A percentile compares a stretch with the other conserved stretches of the same genome.
Evolutionary conservation across 2,113 vertebrate species (phyloP).

Genomic region (Empidonax traillii): DNA sequence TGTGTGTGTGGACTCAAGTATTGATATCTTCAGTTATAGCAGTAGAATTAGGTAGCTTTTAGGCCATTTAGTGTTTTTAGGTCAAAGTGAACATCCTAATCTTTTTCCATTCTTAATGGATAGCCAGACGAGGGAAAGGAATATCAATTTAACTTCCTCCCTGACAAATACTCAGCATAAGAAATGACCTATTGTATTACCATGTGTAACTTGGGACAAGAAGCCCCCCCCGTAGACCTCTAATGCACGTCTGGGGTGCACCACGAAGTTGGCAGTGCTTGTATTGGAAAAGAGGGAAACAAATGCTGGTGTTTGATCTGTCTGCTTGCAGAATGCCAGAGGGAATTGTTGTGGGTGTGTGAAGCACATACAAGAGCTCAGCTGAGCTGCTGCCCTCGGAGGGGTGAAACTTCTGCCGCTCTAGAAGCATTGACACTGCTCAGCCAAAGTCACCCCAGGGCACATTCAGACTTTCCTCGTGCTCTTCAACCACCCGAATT

Average conservation of each 20-base stretch:
- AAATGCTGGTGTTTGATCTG: neutral
- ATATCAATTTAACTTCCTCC: neutral
- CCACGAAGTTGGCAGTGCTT: neutral
- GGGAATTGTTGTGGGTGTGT: neutral
- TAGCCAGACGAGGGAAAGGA: neutral
- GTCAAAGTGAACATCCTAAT: neutral
- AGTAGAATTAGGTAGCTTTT: neutral
- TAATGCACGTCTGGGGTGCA: neutral
- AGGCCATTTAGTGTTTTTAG: neutral
- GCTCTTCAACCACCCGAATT: neutral
- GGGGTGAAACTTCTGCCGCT: neutral
- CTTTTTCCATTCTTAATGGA: neutral
- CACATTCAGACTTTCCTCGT: neutral
- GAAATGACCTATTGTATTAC: neutral
- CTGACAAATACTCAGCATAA: neutral
- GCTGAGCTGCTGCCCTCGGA: neutral
- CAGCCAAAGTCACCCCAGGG: neutral
- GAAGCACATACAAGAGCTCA: accelerated
- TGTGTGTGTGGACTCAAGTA: neutral
- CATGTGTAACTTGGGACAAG: neutral
- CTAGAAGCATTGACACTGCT: neutral
- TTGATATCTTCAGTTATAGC: neutral
- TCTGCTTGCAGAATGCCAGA: neutral
- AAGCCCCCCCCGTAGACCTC: neutral
- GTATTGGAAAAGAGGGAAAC: neutral